Base-by-base conservation (phyloP, 2,797 vertebrate genomes). In the Melanotaenia parkinsoni region DNA sequence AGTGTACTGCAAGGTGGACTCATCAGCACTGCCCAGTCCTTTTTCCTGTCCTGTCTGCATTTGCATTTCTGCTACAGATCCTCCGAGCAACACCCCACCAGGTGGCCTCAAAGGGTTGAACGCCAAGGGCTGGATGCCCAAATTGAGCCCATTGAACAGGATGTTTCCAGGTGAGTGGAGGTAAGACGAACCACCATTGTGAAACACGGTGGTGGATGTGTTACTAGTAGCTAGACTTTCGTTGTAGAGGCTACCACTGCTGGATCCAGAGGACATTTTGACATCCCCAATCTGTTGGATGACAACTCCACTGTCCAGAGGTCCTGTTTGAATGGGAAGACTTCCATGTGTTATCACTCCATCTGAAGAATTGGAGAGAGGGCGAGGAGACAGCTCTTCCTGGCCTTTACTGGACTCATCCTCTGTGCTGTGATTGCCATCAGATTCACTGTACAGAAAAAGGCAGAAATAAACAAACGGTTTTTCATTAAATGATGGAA, bases 381-480 rank as follows among this genome's bases (percentile, higher is more conserved):
- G 95, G 66, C 98, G 96, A 33, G 98, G 98, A 79, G 98, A 98
- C 80, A 98, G 77, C 90, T 99, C 98, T 71, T 99, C 98, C 69
- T 98, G 96, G 37, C 98, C 98, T 89, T 99, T 99, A 90, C 97
- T 99, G 63, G 97, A 99, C 90, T 99, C 98, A 67, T 99, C 98
- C 90, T 99, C 98, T 63, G 93, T 94, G 81, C 92, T 94, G 89
- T 94, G 93, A 85, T 94, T 94, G 53, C 93, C 93, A 86, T 94
- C 93, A 28, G 93, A 94, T 76, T 94, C 93, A 88, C 93, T 94
- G 71, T 50, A 30, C 11, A 13, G 47, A 58, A 26, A 66, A 63
- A 60, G 26, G 8, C 18, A 33, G 14, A 51, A 56, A 63, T 47
- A 58, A 50, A 62, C 10, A 77, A 51, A 72, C 57, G 8, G 9